Evolutionary conservation across 2,797 vertebrate species (phyloP), one percentile per base, ranked within the genome.

Genomic region (Lacerta bilineata): DNA sequence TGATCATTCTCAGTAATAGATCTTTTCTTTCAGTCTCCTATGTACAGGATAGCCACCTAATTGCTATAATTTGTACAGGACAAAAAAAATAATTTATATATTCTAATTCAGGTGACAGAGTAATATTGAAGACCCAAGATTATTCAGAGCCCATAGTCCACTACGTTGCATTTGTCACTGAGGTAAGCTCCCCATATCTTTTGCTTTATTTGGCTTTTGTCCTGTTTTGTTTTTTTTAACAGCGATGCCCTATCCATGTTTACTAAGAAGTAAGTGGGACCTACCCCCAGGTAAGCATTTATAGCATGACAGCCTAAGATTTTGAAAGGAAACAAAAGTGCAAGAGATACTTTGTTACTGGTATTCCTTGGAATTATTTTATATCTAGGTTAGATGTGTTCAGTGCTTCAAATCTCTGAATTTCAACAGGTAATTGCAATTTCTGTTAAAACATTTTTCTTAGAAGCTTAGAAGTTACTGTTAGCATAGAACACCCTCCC

Each of bases 61-160:
- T 80, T 80, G 33, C 59, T 64, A 17, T 15, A 76, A 55, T 64
- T 55, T 27, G 41, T 68, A 85, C 2, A 85, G 20, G 6, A 29
- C 11, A 8, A 33, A 84, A 68, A 41, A 15, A 27, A 25, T 81
- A 39, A 85, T 25, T 5, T n/a, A 50, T 76, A 27, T 76, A 5
- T 85, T 85, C 74, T 86, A 75, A 55, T 90, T 85, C 93, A 99
- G 99, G 98, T 89, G 98, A 99, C 94, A 98, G 95, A 93, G 96
- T 99, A 94, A 46, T 97, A 39, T 90, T 99, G 93, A 99, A 97
- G 96, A 98, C 97, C 89, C 96, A 96, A 1, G 92, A 94, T 76
- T 95, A 92, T 84, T 94, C 90, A 0, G 96, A 96, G 0, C 74
- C 97, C 8, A 89, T 96, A 4, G 88, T 98, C 64, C 97, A 98